Conservation (phyloP, 1,140 invertebrate genomes). For the Papilio helenus region DNA sequence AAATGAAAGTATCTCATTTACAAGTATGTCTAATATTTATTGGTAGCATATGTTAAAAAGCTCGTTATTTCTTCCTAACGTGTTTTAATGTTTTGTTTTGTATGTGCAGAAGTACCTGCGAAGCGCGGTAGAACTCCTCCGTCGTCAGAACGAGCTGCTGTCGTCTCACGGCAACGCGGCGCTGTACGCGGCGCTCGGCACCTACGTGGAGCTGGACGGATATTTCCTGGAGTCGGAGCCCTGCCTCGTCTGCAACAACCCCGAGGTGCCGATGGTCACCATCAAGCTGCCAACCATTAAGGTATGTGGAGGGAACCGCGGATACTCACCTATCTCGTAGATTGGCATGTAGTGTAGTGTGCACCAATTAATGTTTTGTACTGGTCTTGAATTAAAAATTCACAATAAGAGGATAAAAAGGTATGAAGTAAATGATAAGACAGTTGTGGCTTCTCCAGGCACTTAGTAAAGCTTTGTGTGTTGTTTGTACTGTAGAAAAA, state of each 20-base stretch:
- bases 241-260: constrained; percentile 98
- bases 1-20: too few relatives aligned
- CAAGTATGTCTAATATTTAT: too few relatives aligned
- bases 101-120: constrained; percentile 88
- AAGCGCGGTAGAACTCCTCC: constrained; percentile 92
- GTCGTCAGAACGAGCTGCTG: constrained; percentile 93
- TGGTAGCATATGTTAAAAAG: too few relatives aligned
- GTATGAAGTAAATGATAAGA: neutral
- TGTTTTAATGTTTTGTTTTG: neutral
- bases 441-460: neutral
- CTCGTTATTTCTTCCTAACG: too few relatives aligned
- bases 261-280: constrained; percentile 95
- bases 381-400: too few relatives aligned
- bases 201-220: constrained; percentile 97
- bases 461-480: neutral
- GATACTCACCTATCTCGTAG: constrained; percentile 2
- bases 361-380: neutral
- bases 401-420: neutral
- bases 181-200: constrained; percentile 95
- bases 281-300: constrained; percentile 98
- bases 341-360: constrained; percentile 14
- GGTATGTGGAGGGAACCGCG: constrained; percentile 65
- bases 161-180: constrained; percentile 96
- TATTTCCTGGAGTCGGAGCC: constrained; percentile 98
- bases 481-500: neutral